Evolutionary conservation across 2,888 invertebrate genomes (phyloP).

Genomic region (Palloptera scutellata): DNA sequence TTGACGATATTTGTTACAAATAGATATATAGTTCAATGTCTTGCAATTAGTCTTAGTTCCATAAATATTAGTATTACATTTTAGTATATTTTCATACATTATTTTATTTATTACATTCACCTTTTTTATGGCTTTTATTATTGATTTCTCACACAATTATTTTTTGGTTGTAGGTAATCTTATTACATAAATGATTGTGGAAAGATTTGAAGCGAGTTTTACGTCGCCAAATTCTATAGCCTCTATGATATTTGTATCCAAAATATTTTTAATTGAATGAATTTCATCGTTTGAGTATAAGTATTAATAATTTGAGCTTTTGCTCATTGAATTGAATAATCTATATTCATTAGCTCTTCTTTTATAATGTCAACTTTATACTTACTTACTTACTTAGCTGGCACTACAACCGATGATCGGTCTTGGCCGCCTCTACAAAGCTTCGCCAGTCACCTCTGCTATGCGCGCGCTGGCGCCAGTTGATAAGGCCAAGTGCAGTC

Average conservation of each 20-base stretch:
- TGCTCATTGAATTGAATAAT: conserved; percentile 35
- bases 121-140: conserved; percentile 35
- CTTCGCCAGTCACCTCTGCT: too few species aligned
- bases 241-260: conserved; percentile 37
- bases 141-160: conserved; percentile 27
- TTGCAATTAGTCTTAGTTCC: conserved; percentile 30
- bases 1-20: too few species aligned
- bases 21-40: too few species aligned
- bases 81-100: conserved; percentile 27
- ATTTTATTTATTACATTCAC: conserved; percentile 29
- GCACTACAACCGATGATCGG: too few species aligned
- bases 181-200: conserved; percentile 33
- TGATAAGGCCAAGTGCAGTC: too few species aligned
- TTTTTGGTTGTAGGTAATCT: conserved; percentile 31
- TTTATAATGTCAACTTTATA: too few species aligned
- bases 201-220: conserved; percentile 33
- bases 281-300: conserved; percentile 31
- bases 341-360: conserved; percentile 32
- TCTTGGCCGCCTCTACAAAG: too few species aligned
- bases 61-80: conserved; percentile 31
- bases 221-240: conserved; percentile 38
- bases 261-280: conserved; percentile 23
- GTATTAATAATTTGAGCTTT: conserved; percentile 33
- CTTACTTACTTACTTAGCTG: too few species aligned
- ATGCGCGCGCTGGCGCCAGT: too few species aligned